Percentiles rank a stretch among this genome's conserved stretches.
These are phyloP conservation scores for Ctenopoma kingsleyae DNA, from an alignment of 2,797 vertebrate species.

Conservation along the genomic window DNA sequence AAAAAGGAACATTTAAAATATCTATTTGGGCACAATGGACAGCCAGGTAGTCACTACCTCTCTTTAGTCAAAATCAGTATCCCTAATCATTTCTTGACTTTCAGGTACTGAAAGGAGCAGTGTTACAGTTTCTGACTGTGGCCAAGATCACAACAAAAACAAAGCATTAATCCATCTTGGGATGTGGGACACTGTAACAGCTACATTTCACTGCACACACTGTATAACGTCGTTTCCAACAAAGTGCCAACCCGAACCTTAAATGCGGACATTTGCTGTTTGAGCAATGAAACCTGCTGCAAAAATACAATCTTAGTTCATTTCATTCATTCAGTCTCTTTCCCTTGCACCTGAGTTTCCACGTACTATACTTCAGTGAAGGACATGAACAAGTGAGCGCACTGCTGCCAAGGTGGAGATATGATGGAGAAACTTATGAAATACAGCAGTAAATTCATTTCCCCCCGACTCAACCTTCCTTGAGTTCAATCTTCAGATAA, in stretches of 20 bases:
- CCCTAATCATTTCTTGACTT: not conserved
- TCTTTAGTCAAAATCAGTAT: not conserved
- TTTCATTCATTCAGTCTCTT: constrained; percentile 75
- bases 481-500: constrained; percentile 44
- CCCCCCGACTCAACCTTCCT: constrained; percentile 21
- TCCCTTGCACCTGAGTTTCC: constrained; percentile 82
- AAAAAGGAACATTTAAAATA: constrained; percentile 37
- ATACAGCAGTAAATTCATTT: constrained; percentile 54
- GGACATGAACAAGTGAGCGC: constrained; percentile 51
- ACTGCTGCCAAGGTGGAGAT: constrained; percentile 47
- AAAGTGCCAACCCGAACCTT: constrained; percentile 40
- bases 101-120: constrained; percentile 16
- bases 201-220: constrained; percentile 29
- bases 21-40: constrained; percentile 41
- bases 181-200: constrained; percentile 31
- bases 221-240: constrained; percentile 23
- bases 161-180: constrained; percentile 39
- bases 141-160: constrained; percentile 30
- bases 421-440: constrained; percentile 36
- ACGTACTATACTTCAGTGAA: constrained; percentile 57
- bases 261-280: constrained; percentile 45
- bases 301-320: constrained; percentile 79
- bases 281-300: constrained; percentile 38
- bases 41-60: constrained; percentile 14
- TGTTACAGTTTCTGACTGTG: constrained; percentile 11